Conservation (phyloP, 2,888 invertebrate species). For the Eilema sororculum region DNA sequence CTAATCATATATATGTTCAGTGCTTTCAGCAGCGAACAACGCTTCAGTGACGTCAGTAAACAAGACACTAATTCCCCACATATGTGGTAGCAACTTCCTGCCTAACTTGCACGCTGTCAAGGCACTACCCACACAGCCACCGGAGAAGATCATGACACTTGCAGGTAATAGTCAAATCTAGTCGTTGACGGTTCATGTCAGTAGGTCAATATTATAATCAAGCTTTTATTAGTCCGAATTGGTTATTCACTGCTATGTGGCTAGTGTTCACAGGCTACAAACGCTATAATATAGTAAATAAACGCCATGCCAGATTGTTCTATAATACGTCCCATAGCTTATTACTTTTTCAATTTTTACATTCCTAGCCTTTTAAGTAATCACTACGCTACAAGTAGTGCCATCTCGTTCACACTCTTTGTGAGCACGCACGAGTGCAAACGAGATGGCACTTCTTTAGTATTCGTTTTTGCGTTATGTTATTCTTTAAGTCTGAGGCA, state of each 20-base stretch:
- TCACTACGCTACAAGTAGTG: no score
- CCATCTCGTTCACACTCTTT: no score
- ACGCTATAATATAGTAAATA: background rate
- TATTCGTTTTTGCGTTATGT: no score
- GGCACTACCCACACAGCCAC: slow-evolving; percentile 81
- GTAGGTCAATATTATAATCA: no score
- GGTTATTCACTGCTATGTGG: background rate
- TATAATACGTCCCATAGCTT: background rate
- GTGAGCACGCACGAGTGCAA: no score
- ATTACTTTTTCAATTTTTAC: no score
- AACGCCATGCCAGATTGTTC: no score
- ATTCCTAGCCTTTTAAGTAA: no score
- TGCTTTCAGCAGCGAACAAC: slow-evolving; percentile 74
- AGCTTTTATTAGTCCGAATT: no score
- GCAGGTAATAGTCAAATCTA: slow-evolving; percentile 65
- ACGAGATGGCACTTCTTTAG: no score
- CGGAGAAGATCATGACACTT: slow-evolving; percentile 86
- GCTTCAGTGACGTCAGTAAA: slow-evolving; percentile 78
- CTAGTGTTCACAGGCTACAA: no score
- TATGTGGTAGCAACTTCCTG: slow-evolving; percentile 84
- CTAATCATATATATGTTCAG: slow-evolving; percentile 58
- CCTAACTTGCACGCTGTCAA: slow-evolving; percentile 72
- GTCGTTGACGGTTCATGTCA: background rate
- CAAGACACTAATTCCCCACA: slow-evolving; percentile 67
- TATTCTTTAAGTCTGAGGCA: no score